Evolutionary conservation across 1,140 invertebrate species (phyloP), one percentile per base, ranked within the genome.

Genomic region (Drosophila carrolli): DNA sequence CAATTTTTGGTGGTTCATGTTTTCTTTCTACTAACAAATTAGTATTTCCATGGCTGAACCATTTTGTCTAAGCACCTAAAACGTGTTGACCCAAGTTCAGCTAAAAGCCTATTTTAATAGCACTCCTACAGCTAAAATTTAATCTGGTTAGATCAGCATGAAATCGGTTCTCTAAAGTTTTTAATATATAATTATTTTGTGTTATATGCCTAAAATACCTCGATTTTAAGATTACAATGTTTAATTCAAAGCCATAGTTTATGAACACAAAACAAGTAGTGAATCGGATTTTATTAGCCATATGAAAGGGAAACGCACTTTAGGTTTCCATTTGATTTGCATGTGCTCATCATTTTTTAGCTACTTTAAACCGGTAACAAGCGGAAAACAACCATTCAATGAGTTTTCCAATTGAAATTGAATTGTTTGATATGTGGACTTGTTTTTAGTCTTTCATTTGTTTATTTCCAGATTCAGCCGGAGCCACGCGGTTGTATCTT

Each of bases 391-490:
- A 44, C 19, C n/a, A 14, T 66, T 68, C 38, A 19, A 37, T 43
- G 44, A 41, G 29, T 41, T 71, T 71, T 71, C 41, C 53, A 71
- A 71, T 58, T 71, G 51, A 54, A 70, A 46, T 35, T 13, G 16
- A 70, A 71, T 65, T 41, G 60, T 50, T 40, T 61, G 19, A 8
- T 29, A 13, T 29, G 32, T 29, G 29, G 10, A 32, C 23, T n/a
- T 13, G 37, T 51, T 44, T 62, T 7, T 29, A 43, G 29, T 46
- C 16, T 29, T 60, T 29, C 23, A 61, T 51, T 68, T 35, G 37
- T 50, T 37, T 44, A 43, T 53, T 71, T 71, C n/a, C 19, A 57
- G n/a, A 13, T 23, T 2, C 11, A 68, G 7, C 16, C 9, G 10
- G 27, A 48, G 19, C 3, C 37, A 65, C 61, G 46, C 65, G 60